Evolutionary conservation across 1,140 invertebrate genomes (phyloP), one percentile per base, ranked within the genome.

Genomic region (Penaeus chinensis): DNA sequence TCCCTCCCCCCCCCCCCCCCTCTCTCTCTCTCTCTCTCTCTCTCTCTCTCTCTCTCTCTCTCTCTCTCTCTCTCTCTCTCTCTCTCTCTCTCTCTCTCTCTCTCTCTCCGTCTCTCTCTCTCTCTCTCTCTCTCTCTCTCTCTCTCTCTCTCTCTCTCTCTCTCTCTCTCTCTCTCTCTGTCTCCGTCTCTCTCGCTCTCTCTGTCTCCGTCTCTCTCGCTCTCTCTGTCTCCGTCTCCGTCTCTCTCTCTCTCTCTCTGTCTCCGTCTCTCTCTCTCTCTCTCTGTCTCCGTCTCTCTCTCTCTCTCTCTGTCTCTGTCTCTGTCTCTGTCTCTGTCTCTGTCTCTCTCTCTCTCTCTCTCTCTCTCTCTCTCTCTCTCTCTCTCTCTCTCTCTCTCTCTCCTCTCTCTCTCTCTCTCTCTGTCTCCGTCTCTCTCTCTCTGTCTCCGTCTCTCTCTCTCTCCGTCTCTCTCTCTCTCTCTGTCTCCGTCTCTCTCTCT

Each of bases 91-190:
- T 54, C n/a, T n/a, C 76, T 32, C 76, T 19, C 10, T 37, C 24
- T 32, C 47, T 11, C 16, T 78, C n/a, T 78, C 71, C 47, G 0
- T 54, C 10, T 78, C 32, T 42, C 54, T 42, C 22, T 32, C 32
- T n/a, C 54, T 42, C 22, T 42, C 32, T 27, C 16, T 32, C 22
- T 76, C 32, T 18, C 32, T 32, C 71, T 79, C 32, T 47, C 20
- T 79, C 54, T 20, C 47, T 61, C 37, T 54, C 77, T 61, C 54
- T 54, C 77, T 79, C 77, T 61, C 19, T 54, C 77, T 79, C 77
- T 42, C 37, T 54, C 77, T 37, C 20, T 32, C 77, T 37, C 20
- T 61, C 77, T 79, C 20, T 32, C 32, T 32, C 20, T 32, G 5
- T 20, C 19, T 19, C 20, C 2, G 20, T 32, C 32, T 32, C 32